Evolutionary conservation across 2,113 vertebrate genomes (phyloP).

Genomic region (Gobiocypris rarus): DNA sequence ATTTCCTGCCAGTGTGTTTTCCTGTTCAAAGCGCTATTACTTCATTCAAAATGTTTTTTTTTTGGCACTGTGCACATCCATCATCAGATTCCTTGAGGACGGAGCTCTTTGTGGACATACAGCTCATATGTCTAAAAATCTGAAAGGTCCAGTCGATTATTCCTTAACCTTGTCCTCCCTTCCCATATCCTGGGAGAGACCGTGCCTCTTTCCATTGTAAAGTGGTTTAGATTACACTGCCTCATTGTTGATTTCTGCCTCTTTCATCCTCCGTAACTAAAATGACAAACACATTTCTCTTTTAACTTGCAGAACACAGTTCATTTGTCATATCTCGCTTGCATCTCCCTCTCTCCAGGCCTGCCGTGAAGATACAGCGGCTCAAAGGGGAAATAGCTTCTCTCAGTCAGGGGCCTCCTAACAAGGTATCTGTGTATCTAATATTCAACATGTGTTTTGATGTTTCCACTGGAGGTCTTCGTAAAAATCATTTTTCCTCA

Average conservation of each 20-base stretch:
- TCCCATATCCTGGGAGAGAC: slow-evolving; percentile 60
- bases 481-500: slow-evolving; percentile 32
- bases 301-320: slow-evolving; percentile 55
- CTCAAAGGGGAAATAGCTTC: slow-evolving; percentile 35
- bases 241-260: slow-evolving; percentile 58
- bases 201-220: slow-evolving; percentile 48
- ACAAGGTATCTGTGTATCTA: slow-evolving; percentile 43
- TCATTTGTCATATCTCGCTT: slow-evolving; percentile 65
- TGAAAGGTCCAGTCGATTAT: slow-evolving; percentile 55
- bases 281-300: slow-evolving; percentile 71
- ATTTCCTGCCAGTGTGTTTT: slow-evolving; percentile 66
- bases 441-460: slow-evolving; percentile 40
- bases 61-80: slow-evolving; percentile 65
- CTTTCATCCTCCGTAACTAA: slow-evolving; percentile 63
- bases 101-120: slow-evolving; percentile 52
- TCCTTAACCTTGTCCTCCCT: slow-evolving; percentile 39
- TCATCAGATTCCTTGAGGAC: slow-evolving; percentile 59
- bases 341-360: slow-evolving; percentile 53
- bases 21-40: slow-evolving; percentile 62
- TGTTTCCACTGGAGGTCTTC: slow-evolving; percentile 39
- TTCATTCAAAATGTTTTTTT: slow-evolving; percentile 61
- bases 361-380: slow-evolving; percentile 41
- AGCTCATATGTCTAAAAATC: slow-evolving; percentile 55
- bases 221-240: slow-evolving; percentile 65
- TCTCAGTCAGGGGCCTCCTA: slow-evolving; percentile 24